phyloP scores from a whole-genome alignment of 2,797 vertebrate genomes.

The Sebastes paucispinis region DNA sequence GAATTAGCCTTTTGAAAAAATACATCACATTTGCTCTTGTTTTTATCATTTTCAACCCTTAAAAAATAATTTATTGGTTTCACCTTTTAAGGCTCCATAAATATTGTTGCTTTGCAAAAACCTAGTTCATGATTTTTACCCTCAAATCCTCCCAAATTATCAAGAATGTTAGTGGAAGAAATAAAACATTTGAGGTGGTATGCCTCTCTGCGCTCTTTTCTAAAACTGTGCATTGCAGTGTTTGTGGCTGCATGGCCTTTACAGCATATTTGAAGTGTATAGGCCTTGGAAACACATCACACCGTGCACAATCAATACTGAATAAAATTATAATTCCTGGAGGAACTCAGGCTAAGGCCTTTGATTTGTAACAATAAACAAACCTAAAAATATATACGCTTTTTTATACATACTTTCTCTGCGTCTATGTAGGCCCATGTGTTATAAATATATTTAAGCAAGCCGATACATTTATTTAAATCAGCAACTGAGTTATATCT shows the following conservation, averaged over 20 bases:
- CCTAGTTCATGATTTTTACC: not conserved
- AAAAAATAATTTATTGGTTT: conserved; percentile 31
- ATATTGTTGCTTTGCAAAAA: conserved; percentile 13
- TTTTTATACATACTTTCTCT: not conserved
- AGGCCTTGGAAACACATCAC: conserved; percentile 72
- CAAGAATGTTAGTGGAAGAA: not conserved
- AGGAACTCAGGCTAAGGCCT: conserved; percentile 60
- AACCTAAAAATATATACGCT: conserved; percentile 35
- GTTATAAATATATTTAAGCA: not conserved
- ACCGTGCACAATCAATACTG: conserved; percentile 72
- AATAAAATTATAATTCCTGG: conserved; percentile 78
- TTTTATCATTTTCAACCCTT: not conserved
- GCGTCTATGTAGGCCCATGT: not conserved
- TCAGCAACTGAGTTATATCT: not conserved
- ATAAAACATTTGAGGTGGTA: not conserved
- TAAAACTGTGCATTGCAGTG: conserved; percentile 41
- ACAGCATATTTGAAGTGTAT: conserved; percentile 59
- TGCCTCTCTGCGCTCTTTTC: not conserved
- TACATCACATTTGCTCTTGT: conserved; percentile 16
- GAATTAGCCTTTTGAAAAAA: conserved; percentile 67
- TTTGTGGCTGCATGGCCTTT: conserved; percentile 57
- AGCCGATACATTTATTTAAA: conserved; percentile 1
- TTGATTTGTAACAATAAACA: conserved; percentile 66
- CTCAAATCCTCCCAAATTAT: not conserved
- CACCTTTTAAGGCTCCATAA: conserved; percentile 35